These are phyloP conservation scores for Cydia fagiglandana DNA, from an alignment of 1,140 invertebrate species.

Conservation along the genomic window DNA sequence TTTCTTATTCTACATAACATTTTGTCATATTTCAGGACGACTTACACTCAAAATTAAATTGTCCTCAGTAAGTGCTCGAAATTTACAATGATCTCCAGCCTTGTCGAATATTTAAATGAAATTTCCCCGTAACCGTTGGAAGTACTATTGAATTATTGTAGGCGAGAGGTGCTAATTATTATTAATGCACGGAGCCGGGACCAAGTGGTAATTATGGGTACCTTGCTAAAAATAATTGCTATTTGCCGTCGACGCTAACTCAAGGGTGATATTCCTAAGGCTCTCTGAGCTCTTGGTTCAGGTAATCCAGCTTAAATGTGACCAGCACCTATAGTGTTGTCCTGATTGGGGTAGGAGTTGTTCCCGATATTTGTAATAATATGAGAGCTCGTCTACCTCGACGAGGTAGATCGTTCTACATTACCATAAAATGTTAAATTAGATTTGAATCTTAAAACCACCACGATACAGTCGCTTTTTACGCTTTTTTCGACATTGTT, in stretches of 20 bases:
- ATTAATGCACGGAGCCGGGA: conserved; percentile 40
- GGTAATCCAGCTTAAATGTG: no score
- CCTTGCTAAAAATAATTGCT: conserved; percentile 34
- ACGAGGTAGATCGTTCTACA: no score
- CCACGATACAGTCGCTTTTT: no score
- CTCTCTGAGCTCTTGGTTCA: no score
- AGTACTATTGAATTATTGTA: conserved; percentile 48
- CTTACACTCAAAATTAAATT: conserved; percentile 17
- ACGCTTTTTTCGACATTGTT: no score
- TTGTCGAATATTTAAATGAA: conserved; percentile 34
- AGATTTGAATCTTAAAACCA: no score
- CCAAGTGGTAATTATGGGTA: conserved; percentile 33
- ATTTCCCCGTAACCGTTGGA: conserved; percentile 35
- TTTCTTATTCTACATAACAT: not conserved
- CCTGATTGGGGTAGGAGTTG: no score
- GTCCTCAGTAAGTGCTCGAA: not conserved
- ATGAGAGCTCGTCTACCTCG: no score
- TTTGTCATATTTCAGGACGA: not conserved
- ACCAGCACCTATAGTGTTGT: no score
- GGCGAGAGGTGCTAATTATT: conserved; percentile 45
- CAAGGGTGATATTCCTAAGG: not conserved
- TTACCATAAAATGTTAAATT: no score
- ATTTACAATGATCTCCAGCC: conserved; percentile 7
- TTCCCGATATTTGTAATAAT: no score
- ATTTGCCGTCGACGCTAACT: conserved; percentile 25